Evolutionary conservation across 2,113 vertebrate genomes (phyloP).

Genomic region (Aegithalos caudatus): DNA sequence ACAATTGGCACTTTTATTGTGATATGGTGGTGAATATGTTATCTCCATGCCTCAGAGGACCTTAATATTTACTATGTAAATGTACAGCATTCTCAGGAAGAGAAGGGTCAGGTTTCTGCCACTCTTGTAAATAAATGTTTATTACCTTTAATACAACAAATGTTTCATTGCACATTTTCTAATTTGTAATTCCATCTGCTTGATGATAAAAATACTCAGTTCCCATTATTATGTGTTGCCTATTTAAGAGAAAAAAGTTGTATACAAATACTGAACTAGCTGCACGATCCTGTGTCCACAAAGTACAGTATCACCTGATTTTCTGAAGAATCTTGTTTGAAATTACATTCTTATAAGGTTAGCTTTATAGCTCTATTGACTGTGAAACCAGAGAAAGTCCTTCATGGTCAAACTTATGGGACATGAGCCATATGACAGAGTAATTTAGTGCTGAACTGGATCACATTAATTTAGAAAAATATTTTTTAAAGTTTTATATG

Average conservation of each 20-base stretch:
- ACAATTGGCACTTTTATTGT: neutral
- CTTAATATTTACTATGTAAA: neutral
- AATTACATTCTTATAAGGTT: neutral
- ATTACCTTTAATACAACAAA: neutral
- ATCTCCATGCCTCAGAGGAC: neutral
- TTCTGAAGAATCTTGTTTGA: neutral
- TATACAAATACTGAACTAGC: neutral
- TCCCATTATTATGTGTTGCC: neutral
- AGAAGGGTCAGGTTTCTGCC: neutral
- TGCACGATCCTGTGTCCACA: neutral
- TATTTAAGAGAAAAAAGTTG: neutral
- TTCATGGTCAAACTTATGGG: neutral
- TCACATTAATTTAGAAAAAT: neutral
- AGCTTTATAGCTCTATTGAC: neutral
- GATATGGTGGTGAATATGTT: neutral
- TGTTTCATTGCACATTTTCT: neutral
- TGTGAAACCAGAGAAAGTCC: neutral
- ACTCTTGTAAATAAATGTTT: neutral
- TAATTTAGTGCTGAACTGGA: neutral
- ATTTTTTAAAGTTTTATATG: neutral
- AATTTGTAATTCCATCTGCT: neutral
- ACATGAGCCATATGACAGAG: neutral
- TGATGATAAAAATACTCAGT: neutral
- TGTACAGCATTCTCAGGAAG: neutral
- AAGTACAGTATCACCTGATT: neutral